phyloP scores from a whole-genome alignment of 2,888 invertebrate genomes.

The Branchipolynoe longqiensis region DNA sequence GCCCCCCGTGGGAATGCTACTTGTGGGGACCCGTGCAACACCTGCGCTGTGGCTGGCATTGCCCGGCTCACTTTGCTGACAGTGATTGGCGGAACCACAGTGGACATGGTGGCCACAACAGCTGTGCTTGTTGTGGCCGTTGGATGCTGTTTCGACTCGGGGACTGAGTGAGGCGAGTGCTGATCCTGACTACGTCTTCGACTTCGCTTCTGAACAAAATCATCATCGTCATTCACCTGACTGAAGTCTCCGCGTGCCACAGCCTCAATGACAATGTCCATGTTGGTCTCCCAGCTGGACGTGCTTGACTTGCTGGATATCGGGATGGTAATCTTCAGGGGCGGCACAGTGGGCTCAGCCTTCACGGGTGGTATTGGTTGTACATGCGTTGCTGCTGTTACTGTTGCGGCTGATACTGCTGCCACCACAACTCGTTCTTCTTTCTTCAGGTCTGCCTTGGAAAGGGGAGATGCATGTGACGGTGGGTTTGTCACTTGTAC shows the following conservation, averaged over 20 bases:
- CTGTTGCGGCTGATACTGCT: not conserved
- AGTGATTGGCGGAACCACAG: not conserved
- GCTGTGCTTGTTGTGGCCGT: not conserved
- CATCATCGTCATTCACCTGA: conserved; percentile 58
- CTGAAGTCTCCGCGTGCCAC: conserved; percentile 87
- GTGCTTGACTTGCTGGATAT: conserved; percentile 9
- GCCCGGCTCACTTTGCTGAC: not conserved
- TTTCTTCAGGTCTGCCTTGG: not conserved
- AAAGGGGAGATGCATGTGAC: not conserved
- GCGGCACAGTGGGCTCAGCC: conserved; percentile 31
- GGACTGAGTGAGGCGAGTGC: conserved; percentile 41
- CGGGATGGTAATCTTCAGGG: conserved; percentile 46
- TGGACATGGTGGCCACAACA: not conserved
- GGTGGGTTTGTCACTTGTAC: not conserved
- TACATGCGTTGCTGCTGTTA: not conserved
- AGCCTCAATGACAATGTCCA: conserved; percentile 95
- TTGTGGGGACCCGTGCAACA: conserved; percentile 52
- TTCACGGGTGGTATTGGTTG: not conserved
- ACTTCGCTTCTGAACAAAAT: not conserved
- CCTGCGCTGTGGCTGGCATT: not conserved
- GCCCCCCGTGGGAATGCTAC: conserved; percentile 40
- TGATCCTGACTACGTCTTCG: conserved; percentile 22
- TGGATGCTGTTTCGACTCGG: conserved; percentile 16
- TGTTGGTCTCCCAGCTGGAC: conserved; percentile 82
- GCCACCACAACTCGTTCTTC: no score